Conservation (phyloP, 2,888 invertebrate species). For the Hirudinaria manillensis region DNA sequence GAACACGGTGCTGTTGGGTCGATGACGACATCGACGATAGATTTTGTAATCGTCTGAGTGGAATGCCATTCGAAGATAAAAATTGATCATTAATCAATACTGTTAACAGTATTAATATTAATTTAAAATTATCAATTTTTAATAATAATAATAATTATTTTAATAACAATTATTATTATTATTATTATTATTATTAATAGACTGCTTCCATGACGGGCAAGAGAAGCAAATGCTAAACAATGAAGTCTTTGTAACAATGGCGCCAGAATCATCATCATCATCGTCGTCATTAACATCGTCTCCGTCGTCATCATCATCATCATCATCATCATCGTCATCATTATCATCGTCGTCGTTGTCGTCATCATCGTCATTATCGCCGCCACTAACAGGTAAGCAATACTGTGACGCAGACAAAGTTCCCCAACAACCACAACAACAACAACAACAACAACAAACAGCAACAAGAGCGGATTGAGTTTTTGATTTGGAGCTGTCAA, state of each 20-base stretch:
- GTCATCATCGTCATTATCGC: slow-evolving; percentile 6
- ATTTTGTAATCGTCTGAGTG: too few species aligned
- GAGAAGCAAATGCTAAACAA: too few species aligned
- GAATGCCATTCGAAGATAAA: too few species aligned
- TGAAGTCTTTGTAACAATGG: too few species aligned
- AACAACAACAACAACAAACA: too few species aligned
- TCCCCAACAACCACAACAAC: too few species aligned
- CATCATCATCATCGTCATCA: slow-evolving; percentile 23
- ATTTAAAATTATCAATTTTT: neutral
- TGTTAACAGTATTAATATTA: neutral
- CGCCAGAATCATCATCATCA: slow-evolving; percentile 6
- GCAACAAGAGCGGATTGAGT: too few species aligned
- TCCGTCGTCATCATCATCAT: slow-evolving; percentile 12
- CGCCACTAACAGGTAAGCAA: neutral
- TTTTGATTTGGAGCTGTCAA: too few species aligned
- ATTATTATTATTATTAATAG: neutral
- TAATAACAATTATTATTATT: neutral
- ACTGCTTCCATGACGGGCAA: neutral
- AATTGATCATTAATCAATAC: neutral
- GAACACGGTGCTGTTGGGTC: too few species aligned
- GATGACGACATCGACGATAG: too few species aligned
- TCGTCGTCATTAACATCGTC: slow-evolving; percentile 12
- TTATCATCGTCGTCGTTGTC: slow-evolving; percentile 13
- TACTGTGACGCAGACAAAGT: too few species aligned
- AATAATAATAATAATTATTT: neutral